Evolutionary conservation across 2,113 vertebrate genomes (phyloP).

Genomic region (Phocoena sinus): DNA sequence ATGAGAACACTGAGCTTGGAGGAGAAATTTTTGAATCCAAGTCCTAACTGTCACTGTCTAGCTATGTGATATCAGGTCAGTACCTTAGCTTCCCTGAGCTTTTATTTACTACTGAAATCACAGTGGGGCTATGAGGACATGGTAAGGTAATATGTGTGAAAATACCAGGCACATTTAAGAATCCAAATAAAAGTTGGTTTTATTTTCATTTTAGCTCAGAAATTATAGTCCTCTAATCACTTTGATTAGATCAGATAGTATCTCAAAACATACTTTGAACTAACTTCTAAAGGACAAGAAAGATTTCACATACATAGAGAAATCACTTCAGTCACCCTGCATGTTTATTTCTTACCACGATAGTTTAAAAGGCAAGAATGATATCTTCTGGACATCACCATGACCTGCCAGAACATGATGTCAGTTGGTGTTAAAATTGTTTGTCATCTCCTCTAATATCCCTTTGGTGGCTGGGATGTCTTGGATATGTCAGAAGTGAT

Average conservation of each 20-base stretch:
- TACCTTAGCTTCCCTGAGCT: neutral
- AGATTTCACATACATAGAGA: neutral
- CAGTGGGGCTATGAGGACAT: neutral
- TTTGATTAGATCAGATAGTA: neutral
- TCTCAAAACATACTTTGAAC: neutral
- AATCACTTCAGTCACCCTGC: neutral
- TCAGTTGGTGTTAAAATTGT: slow-evolving; percentile 35
- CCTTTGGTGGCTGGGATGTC: neutral
- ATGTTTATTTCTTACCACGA: slow-evolving; percentile 21
- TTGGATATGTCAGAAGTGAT: slow-evolving; percentile 36
- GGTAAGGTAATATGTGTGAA: neutral
- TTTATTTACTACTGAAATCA: neutral
- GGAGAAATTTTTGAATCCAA: neutral
- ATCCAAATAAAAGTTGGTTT: neutral
- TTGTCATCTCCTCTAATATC: neutral
- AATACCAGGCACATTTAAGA: neutral
- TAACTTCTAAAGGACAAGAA: neutral
- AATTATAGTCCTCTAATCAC: neutral
- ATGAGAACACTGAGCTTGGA: neutral
- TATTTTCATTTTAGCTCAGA: neutral
- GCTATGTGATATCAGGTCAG: neutral
- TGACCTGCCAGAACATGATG: slow-evolving; percentile 24
- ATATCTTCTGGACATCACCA: neutral
- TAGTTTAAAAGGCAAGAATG: slow-evolving; percentile 42
- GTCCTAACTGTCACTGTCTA: neutral